A percentile compares a stretch with the other conserved stretches of the same genome.
These are phyloP conservation scores for Lissonota sp. DNA, from an alignment of 2,888 invertebrate genomes.

Conservation along the genomic window DNA sequence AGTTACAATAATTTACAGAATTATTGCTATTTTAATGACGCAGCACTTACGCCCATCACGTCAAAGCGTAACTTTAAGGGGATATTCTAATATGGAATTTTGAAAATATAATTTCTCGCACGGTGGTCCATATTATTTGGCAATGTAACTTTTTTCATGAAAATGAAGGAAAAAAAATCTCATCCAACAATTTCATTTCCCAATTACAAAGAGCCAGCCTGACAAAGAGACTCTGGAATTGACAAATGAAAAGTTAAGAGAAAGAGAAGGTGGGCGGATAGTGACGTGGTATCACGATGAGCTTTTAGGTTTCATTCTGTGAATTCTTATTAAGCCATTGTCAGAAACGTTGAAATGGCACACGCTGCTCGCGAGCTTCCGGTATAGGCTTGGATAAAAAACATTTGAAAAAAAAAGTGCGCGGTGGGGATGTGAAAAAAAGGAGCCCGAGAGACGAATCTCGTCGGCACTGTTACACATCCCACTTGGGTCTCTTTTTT, in stretches of 20 bases:
- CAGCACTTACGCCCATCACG: too few relatives aligned
- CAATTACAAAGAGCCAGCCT: neutral
- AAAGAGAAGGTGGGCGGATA: neutral
- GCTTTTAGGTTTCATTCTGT: constrained; percentile 40
- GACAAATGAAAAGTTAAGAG: neutral
- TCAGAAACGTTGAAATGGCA: constrained; percentile 45
- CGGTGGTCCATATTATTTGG: too few relatives aligned
- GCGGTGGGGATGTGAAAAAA: neutral
- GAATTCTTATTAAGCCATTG: constrained; percentile 52
- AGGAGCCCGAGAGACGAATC: constrained; percentile 31
- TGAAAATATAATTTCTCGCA: too few relatives aligned
- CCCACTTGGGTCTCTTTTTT: neutral
- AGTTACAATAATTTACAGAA: too few relatives aligned
- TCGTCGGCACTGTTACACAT: neutral
- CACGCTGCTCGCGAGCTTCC: constrained; percentile 5
- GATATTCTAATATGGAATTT: too few relatives aligned
- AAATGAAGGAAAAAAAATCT: too few relatives aligned
- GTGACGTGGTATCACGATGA: constrained; percentile 42
- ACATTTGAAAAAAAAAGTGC: constrained; percentile 3
- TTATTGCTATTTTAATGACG: too few relatives aligned
- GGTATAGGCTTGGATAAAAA: constrained; percentile 13
- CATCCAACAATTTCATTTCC: too few relatives aligned
- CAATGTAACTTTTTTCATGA: too few relatives aligned
- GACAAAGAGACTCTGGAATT: constrained; percentile 14
- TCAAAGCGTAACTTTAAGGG: too few relatives aligned